Conservation (phyloP, 2,888 invertebrate species). For the Tetramorium bicarinatum region DNA sequence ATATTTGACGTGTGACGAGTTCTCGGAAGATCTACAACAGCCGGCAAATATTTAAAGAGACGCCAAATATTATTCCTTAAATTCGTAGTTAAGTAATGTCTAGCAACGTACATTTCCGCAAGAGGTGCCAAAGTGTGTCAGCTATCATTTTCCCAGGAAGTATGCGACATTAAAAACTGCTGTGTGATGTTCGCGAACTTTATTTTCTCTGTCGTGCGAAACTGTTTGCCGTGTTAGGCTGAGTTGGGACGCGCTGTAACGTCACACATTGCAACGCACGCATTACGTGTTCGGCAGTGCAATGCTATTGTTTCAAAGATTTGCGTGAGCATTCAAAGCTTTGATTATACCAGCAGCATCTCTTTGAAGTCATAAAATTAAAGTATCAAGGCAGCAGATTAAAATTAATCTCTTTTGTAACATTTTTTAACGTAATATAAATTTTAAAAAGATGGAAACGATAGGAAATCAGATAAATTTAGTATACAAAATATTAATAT, state of each 20-base stretch:
- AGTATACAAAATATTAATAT: not conserved
- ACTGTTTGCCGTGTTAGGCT: not conserved
- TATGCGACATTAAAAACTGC: conserved; percentile 29
- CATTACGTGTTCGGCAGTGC: not conserved
- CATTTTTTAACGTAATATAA: not conserved
- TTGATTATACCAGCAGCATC: not conserved
- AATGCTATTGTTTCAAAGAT: not conserved
- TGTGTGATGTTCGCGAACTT: conserved; percentile 5
- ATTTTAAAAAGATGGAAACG: not conserved
- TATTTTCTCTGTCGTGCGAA: not conserved
- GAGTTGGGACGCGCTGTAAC: not conserved
- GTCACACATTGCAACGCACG: not conserved
- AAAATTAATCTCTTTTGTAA: not conserved
- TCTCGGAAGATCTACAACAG: conserved; percentile 60
- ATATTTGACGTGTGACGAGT: conserved; percentile 46
- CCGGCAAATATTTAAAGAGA: conserved; percentile 66
- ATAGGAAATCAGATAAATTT: not conserved
- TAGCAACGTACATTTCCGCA: conserved; percentile 64
- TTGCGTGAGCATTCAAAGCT: not conserved
- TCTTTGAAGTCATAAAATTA: too few species aligned
- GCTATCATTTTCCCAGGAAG: conserved; percentile 48
- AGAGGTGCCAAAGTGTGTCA: conserved; percentile 58
- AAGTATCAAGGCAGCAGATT: not conserved
- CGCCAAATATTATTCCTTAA: conserved; percentile 71
- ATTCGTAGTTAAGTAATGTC: conserved; percentile 59